Percentiles rank a stretch among this genome's conserved stretches.
Evolutionary conservation across 2,888 invertebrate genomes (phyloP).

Genomic region (Autographa gamma): DNA sequence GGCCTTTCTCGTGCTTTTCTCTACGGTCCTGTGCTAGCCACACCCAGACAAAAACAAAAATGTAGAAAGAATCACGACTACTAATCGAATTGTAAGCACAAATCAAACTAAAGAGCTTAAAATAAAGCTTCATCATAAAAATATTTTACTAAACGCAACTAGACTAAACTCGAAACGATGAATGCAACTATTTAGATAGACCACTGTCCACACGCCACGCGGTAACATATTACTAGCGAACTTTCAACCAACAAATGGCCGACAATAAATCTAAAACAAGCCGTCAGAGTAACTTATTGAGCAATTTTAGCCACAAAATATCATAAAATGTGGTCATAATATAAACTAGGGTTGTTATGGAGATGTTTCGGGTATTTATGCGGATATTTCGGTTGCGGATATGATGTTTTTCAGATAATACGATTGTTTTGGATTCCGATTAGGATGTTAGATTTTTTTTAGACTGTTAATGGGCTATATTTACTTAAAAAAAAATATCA

Average conservation of each 20-base stretch:
- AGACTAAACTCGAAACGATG: background rate
- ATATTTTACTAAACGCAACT: background rate
- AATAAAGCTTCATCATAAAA: background rate
- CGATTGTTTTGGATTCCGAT: no score
- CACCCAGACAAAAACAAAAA: no score
- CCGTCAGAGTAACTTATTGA: conserved; percentile 44
- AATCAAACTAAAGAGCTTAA: background rate
- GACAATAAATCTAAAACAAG: conserved; percentile 22
- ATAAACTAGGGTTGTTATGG: background rate
- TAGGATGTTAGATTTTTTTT: no score
- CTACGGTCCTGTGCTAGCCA: no score
- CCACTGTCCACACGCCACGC: background rate
- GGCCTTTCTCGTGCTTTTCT: no score
- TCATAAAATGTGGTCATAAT: conserved; percentile 36
- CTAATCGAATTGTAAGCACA: no score
- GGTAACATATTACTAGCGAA: conserved; percentile 10
- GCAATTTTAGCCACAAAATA: conserved; percentile 40
- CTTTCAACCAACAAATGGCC: conserved; percentile 20
- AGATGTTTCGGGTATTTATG: background rate
- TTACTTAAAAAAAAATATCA: no score
- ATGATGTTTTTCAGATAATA: background rate
- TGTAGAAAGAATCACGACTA: no score
- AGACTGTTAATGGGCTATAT: no score
- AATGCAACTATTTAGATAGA: background rate
- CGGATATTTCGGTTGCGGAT: background rate